Evolutionary conservation across 2,797 vertebrate species (phyloP).

Genomic region (Pteronotus mesoamericanus): DNA sequence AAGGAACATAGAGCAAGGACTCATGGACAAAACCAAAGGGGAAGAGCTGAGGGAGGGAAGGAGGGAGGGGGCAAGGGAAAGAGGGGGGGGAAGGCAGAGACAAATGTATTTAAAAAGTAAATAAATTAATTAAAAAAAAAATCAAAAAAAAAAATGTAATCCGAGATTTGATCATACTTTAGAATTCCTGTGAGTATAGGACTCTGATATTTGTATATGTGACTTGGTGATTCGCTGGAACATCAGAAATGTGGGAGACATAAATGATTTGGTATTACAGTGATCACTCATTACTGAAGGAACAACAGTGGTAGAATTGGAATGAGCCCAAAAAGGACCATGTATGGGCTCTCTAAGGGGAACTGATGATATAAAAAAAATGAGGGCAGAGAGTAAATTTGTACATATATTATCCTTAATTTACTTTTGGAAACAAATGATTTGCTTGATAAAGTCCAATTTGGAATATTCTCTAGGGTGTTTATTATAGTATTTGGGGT

Average conservation of each 20-base stretch:
- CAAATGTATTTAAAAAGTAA: too few relatives aligned
- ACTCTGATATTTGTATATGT: not conserved
- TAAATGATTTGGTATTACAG: not conserved
- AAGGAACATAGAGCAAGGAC: too few relatives aligned
- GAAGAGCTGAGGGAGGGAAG: too few relatives aligned
- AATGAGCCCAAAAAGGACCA: not conserved
- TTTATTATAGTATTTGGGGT: not conserved
- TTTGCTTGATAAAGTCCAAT: not conserved
- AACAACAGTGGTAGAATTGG: not conserved
- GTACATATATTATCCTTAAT: not conserved
- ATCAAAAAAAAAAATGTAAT: too few relatives aligned
- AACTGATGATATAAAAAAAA: not conserved
- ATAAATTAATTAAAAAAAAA: too few relatives aligned
- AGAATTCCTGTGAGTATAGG: not conserved
- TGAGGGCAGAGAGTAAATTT: not conserved
- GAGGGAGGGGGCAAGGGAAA: too few relatives aligned
- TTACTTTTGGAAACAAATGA: not conserved
- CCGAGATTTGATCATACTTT: not conserved
- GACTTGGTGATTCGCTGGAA: not conserved
- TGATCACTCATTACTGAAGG: not conserved
- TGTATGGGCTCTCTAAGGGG: rapidly evolving
- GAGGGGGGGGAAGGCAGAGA: too few relatives aligned
- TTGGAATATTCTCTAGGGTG: not conserved
- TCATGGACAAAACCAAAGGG: too few relatives aligned
- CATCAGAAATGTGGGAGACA: not conserved